Base-by-base conservation (phyloP, 2,797 vertebrate species). In the Darevskia mixta region DNA sequence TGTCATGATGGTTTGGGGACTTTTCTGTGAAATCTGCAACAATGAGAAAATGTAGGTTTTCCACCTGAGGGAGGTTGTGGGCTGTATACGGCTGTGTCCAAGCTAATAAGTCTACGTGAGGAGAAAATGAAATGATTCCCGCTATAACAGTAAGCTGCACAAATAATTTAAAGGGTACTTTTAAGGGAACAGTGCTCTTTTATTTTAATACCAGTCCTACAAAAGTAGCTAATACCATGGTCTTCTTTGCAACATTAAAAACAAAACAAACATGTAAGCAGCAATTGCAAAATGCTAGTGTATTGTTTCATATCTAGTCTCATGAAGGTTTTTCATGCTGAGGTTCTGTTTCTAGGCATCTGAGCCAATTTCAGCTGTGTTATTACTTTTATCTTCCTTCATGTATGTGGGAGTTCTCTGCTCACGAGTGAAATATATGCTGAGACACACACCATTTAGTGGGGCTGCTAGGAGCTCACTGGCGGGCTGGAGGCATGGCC, bases 131-230 rank as follows among this genome's bases (percentile, higher is more conserved):
- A 66, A 72, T 78, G 0, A 78, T 23, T 75, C 67, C 43, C 32
- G 43, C 71, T 5, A 11, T 1, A 4, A 17, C 35, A 58, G 87
- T 79, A 85, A 55, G 20, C 38, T 69, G 27, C 79, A 91, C 9
- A 81, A 45, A 88, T 86, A 77, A 82, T 76, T 92, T 87, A 55
- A 85, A 10, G 20, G 18, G 15, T 15, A 69, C 15, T 66, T 66
- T 87, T 86, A 8, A 83, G 87, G 69, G 38, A 91, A 61, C 38
- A 4, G 45, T 9, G 79, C 85, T 86, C 5, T 90, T 92, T 87
- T 83, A 17, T 49, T 73, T 38, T 58, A 18, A n/a, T 58, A 4
- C 29, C 76, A 75, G 58, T 41, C 55, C 3, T 64, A n/a, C 81
- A 1, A 1, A 32, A 84, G 55, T 77, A 43, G 73, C 55, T 66